Evolutionary conservation across 2,797 vertebrate genomes (phyloP).

Genomic region (Coregonus suidteri): DNA sequence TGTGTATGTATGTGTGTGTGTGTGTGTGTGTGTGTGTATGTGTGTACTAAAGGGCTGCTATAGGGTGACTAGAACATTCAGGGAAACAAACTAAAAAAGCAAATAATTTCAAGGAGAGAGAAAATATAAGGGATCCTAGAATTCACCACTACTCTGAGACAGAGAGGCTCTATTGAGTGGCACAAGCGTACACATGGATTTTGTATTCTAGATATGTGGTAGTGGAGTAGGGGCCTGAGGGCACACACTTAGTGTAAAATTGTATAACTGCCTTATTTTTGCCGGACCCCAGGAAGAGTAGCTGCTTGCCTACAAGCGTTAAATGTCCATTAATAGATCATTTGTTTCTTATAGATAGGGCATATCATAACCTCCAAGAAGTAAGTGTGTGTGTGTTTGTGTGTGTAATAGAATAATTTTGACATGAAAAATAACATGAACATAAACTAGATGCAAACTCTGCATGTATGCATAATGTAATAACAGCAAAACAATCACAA

Average conservation of each 20-base stretch:
- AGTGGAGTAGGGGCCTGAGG: too few relatives aligned
- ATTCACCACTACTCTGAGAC: constrained; percentile 16
- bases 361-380: constrained; percentile 51
- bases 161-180: constrained; percentile 54
- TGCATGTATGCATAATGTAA: constrained; percentile 66
- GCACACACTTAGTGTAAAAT: too few relatives aligned
- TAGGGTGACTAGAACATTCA: constrained; percentile 63
- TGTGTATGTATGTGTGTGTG: constrained; percentile 15
- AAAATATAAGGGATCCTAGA: constrained; percentile 42
- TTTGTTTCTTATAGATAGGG: constrained; percentile 65
- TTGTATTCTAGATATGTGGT: too few relatives aligned
- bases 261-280: too few relatives aligned
- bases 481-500: constrained; percentile 60
- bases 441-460: constrained; percentile 44
- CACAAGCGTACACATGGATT: constrained; percentile 33
- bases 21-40: constrained; percentile 25
- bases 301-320: too few relatives aligned
- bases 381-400: constrained; percentile 38
- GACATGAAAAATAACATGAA: constrained; percentile 29
- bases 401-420: constrained; percentile 53
- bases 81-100: constrained; percentile 35
- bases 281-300: too few relatives aligned
- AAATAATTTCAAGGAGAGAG: constrained; percentile 44
- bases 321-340: constrained; percentile 67
- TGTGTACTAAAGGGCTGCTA: constrained; percentile 32